Evolutionary conservation across 2,113 vertebrate genomes (phyloP), one percentile per base, ranked within the genome.

Genomic region (Calidris pygmaea): DNA sequence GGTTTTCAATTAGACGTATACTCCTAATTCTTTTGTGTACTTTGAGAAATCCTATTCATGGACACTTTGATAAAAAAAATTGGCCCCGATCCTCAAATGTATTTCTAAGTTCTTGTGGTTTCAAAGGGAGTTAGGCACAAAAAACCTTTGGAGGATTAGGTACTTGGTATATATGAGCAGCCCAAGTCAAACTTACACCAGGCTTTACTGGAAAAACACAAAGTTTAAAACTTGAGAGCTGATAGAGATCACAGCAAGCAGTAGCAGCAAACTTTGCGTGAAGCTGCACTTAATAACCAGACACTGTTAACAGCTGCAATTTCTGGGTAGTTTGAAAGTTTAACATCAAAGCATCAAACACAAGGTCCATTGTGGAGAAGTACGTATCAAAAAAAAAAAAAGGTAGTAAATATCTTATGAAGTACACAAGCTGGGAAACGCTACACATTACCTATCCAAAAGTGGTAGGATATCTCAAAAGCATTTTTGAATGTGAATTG

Each of bases 121-220:
- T 97, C 95, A 95, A 91, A 97, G 81, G 30, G 47, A 78, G 12
- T 20, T 75, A 87, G 85, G 62, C 47, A 94, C 20, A 74, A 78
- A 95, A 91, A 93, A 70, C 4, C 50, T 85, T 74, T 29, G 45
- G 66, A 87, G 70, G 84, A 96, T 96, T 96, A 96, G 56, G 35
- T 78, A 53, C 60, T 75, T 20, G 12, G 35, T 92, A 53, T 56
- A 83, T 89, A 56, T 68, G 80, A 94, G 47, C 62, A 92, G 65
- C 47, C 35, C 73, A 85, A 94, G 77, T n/a, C 77, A 81, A 80
- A 95, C 53, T 85, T 66, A 81, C 66, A 91, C 39, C 34, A 93
- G 87, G 50, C 82, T 96, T 96, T 94, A 70, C 63, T 94, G 71
- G 50, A 90, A 96, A 96, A 96, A 94, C 82, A 91, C 13, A 76